A percentile compares a stretch with the other conserved stretches of the same genome.
These are phyloP conservation scores for Mormyrus lacerda DNA, from an alignment of 2,113 vertebrate species.

Conservation along the genomic window DNA sequence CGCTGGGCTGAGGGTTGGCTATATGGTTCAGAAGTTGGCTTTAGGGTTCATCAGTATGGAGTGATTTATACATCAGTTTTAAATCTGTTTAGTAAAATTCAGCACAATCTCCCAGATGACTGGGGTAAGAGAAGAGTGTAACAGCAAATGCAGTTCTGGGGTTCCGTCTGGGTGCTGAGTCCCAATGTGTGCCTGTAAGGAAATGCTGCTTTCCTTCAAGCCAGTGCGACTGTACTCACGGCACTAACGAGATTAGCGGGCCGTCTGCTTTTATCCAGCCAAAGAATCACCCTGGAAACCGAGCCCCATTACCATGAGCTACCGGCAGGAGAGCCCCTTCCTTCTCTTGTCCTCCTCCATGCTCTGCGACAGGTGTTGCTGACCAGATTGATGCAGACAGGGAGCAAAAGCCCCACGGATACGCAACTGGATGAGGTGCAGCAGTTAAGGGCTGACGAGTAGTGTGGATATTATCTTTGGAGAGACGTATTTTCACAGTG, in stretches of 20 bases:
- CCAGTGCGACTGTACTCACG: not conserved
- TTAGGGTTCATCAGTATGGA: not conserved
- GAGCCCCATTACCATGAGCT: conserved; percentile 4
- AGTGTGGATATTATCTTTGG: not conserved
- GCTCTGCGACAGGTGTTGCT: conserved; percentile 12
- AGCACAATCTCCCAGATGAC: not conserved
- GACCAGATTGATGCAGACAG: conserved; percentile 33
- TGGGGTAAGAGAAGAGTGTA: not conserved
- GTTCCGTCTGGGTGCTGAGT: not conserved
- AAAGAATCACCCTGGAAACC: conserved; percentile 32
- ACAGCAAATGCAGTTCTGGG: not conserved
- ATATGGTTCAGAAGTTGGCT: not conserved
- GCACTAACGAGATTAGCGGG: conserved; percentile 24
- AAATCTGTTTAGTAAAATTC: no score
- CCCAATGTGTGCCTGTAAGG: not conserved
- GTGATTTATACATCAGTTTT: not conserved
- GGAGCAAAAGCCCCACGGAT: not conserved
- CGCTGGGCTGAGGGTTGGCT: not conserved
- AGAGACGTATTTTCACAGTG: not conserved
- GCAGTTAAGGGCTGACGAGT: not conserved
- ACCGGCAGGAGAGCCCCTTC: conserved; percentile 15
- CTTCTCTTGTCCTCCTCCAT: not conserved
- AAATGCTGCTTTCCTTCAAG: not conserved
- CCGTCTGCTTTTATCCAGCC: conserved; percentile 14
- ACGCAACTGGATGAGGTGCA: not conserved